phyloP scores from a whole-genome alignment of 2,113 vertebrate genomes.

The Pelmatolapia mariae region DNA sequence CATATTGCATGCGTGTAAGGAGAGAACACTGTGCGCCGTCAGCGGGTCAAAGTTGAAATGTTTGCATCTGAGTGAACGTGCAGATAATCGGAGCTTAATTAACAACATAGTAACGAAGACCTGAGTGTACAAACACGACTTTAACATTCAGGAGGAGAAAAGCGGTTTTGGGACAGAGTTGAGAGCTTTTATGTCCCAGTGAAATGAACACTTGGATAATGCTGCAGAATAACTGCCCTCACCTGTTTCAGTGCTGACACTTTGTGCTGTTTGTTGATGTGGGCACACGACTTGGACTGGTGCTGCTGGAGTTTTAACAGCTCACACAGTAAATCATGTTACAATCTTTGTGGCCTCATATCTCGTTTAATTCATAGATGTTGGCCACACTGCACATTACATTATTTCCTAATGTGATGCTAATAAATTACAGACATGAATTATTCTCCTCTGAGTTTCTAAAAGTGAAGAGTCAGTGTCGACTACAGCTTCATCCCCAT shows the following conservation, averaged over 20 bases:
- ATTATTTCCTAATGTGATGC: not conserved
- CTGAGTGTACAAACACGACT: not conserved
- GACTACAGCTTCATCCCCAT: not conserved
- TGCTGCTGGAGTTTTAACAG: not conserved
- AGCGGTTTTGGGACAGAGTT: not conserved
- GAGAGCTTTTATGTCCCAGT: not conserved
- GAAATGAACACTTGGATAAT: not conserved
- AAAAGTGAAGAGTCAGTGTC: not conserved
- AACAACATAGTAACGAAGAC: not conserved
- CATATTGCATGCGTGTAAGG: conserved; percentile 44
- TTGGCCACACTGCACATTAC: not conserved
- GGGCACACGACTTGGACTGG: not conserved
- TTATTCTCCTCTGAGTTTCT: not conserved
- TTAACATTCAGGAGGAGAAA: not conserved
- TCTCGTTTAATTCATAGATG: not conserved
- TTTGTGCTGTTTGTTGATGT: not conserved
- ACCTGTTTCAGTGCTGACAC: not conserved
- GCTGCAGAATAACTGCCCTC: not conserved
- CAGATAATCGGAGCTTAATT: not conserved
- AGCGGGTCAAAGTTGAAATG: not conserved
- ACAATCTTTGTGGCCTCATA: not conserved
- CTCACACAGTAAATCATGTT: not conserved
- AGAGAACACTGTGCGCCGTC: not conserved
- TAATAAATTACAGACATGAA: not conserved
- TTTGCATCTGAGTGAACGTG: not conserved